Conservation (phyloP, 2,888 invertebrate species). For the Hydropsyche betteni region DNA sequence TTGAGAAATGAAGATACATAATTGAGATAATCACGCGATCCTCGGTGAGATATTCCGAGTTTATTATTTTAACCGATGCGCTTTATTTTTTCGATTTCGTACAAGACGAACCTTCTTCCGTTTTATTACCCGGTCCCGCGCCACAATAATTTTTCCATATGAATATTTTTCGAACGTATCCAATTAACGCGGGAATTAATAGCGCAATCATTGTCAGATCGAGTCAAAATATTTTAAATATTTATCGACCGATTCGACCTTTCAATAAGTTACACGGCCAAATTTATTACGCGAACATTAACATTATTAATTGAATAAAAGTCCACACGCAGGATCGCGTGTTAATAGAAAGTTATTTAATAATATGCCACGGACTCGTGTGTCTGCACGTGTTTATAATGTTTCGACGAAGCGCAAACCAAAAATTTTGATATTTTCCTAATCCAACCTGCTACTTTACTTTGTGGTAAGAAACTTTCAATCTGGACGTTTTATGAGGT, state of each 20-base stretch:
- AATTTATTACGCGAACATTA: constrained; percentile 39
- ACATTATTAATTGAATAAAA: constrained; percentile 41
- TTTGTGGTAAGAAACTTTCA: too few relatives aligned
- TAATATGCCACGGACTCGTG: not conserved
- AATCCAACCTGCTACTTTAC: too few relatives aligned
- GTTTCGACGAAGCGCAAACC: not conserved
- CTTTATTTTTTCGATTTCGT: constrained; percentile 5
- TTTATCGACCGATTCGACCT: not conserved
- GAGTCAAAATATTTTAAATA: too few relatives aligned
- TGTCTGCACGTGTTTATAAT: not conserved
- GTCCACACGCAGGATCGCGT: constrained; percentile 38
- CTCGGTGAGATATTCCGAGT: constrained; percentile 35
- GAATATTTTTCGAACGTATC: too few relatives aligned
- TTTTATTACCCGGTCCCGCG: too few relatives aligned
- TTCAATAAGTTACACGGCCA: constrained; percentile 20
- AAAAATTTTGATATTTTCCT: not conserved
- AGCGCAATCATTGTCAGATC: too few relatives aligned
- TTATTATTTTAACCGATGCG: constrained; percentile 32
- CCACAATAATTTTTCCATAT: too few relatives aligned
- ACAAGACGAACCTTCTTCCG: too few relatives aligned
- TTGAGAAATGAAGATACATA: constrained; percentile 48
- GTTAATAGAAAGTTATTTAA: constrained; percentile 34
- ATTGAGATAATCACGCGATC: constrained; percentile 50
- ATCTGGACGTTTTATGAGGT: too few relatives aligned
- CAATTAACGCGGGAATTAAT: too few relatives aligned